Evolutionary conservation across 2,888 invertebrate species (phyloP).

Genomic region (Colostygia pectinataria): DNA sequence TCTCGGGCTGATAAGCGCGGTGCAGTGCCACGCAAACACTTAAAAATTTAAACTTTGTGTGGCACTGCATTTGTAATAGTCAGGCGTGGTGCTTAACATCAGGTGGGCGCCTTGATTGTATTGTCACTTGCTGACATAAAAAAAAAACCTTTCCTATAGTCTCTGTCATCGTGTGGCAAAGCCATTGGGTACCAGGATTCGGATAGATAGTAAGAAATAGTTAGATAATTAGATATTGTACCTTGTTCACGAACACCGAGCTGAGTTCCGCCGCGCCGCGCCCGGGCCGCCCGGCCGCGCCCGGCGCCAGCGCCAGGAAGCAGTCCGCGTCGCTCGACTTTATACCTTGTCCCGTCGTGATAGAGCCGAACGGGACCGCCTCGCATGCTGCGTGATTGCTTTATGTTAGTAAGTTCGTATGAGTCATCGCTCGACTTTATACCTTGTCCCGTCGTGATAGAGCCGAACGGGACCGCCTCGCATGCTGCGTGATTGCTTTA

Average conservation of each 20-base stretch:
- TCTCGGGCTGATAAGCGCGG: too few relatives aligned
- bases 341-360: conserved; percentile 87
- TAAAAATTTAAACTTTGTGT: too few relatives aligned
- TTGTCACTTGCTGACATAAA: too few relatives aligned
- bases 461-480: conserved; percentile 85
- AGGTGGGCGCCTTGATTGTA: too few relatives aligned
- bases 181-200: too few relatives aligned
- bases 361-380: conserved; percentile 87
- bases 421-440: conserved; percentile 85
- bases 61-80: too few relatives aligned
- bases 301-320: conserved; percentile 78
- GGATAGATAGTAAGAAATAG: too few relatives aligned
- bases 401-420: not conserved
- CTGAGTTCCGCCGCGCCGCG: conserved; percentile 20
- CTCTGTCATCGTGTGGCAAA: too few relatives aligned
- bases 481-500: conserved; percentile 52
- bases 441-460: conserved; percentile 87
- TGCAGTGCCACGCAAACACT: too few relatives aligned
- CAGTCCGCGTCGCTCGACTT: conserved; percentile 89
- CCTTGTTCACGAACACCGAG: conserved; percentile 47
- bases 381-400: conserved; percentile 53
- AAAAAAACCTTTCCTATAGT: too few relatives aligned
- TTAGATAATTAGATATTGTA: too few relatives aligned
- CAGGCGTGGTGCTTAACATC: too few relatives aligned
- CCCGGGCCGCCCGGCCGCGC: conserved; percentile 31